Base-by-base conservation (phyloP, 2,113 vertebrate species). In the Seriola quinqueradiata region DNA sequence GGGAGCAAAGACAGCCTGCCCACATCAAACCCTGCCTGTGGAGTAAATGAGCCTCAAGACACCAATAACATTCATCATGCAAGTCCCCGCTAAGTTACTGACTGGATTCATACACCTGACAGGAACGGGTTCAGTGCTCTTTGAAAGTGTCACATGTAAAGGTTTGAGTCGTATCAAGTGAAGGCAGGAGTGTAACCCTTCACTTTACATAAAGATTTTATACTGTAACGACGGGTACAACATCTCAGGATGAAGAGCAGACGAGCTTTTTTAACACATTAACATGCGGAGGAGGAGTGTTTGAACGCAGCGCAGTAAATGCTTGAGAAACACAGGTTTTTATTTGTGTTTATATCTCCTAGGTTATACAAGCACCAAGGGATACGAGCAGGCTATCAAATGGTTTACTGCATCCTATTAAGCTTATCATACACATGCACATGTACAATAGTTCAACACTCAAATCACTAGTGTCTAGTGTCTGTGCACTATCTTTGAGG, bases 11-110 rank as follows among this genome's bases (percentile, higher is more conserved):
- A 72, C 75, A 36, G 77, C 55, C 68, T 19, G 65, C 60, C 85
- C 87, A 87, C 90, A 90, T 90, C 82, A 91, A 91, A 87, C 77
- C 40, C 67, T n/a, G 82, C 42, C 59, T 34, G 63, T 1, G 16
- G 73, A 86, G 67, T 44, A 76, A 69, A 46, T 40, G 32, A 60
- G 79, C 83, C 84, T 69, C 67, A 3, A 36, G 84, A 72, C 86
- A 54, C 70, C 70, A 70, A 34, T 66, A 44, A 75, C 28, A 66
- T 80, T 87, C 76, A 77, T 66, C 63, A 44, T 34, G 54, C 36
- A 21, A 48, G 25, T 73, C 77, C 40, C 21, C 14, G 57, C 42
- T 54, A 64, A 83, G 66, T 70, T 68, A 63, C 75, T 58, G 66
- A 42, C 74, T 72, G 48, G 71, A 75, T 28, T 65, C 57, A 28